Evolutionary conservation across 2,113 vertebrate species (phyloP).

Genomic region (Ptilorrhoa leucosticta): DNA sequence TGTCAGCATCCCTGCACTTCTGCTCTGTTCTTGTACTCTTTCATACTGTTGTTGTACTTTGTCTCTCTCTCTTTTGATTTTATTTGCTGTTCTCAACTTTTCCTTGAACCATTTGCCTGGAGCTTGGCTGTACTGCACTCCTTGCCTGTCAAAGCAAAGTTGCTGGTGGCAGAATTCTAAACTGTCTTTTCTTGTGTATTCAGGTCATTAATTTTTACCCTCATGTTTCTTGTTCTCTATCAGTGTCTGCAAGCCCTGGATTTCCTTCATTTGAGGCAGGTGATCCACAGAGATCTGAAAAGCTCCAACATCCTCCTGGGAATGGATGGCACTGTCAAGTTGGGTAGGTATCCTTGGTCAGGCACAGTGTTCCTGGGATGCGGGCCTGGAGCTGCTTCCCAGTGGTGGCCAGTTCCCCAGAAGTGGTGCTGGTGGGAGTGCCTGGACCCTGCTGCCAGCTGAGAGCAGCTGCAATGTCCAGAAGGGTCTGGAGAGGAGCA

Average conservation of each 20-base stretch:
- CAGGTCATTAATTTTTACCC: neutral
- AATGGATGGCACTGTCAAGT: conserved; percentile 92
- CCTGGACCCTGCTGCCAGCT: neutral
- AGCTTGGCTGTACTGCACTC: neutral
- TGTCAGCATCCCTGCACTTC: neutral
- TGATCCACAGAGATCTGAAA: conserved; percentile 96
- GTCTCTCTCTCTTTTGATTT: neutral
- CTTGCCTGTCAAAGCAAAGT: neutral
- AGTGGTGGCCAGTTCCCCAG: neutral
- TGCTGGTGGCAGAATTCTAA: neutral
- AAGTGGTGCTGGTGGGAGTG: neutral
- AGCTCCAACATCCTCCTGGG: conserved; percentile 95
- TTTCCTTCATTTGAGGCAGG: conserved; percentile 94
- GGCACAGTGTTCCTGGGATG: neutral
- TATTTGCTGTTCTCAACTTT: neutral
- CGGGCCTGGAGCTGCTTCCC: neutral
- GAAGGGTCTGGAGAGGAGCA: neutral
- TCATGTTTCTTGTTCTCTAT: neutral
- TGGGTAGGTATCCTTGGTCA: conserved; percentile 80
- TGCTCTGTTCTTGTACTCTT: neutral
- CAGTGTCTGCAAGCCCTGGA: conserved; percentile 95
- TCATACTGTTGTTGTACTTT: neutral
- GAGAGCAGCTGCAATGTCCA: neutral
- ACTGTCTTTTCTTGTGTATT: neutral
- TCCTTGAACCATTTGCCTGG: neutral